Evolutionary conservation across 2,113 vertebrate species (phyloP).

Genomic region (Athene noctua): DNA sequence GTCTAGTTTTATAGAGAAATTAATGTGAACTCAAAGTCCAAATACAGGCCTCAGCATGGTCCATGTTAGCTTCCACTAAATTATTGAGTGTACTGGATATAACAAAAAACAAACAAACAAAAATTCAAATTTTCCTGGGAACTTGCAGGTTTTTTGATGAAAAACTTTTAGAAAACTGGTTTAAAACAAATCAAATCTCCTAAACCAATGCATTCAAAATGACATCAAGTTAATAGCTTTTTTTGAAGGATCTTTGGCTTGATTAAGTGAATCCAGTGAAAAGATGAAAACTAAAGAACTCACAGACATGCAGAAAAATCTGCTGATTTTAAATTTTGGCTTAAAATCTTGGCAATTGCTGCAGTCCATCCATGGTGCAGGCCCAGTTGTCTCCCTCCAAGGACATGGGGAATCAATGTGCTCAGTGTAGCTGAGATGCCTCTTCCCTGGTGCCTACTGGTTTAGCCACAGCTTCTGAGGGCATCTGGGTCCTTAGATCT

Average conservation of each 20-base stretch:
- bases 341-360: background rate
- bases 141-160: background rate
- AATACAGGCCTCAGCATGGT: background rate
- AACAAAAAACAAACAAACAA: too few species aligned
- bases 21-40: background rate
- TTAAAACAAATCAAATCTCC: background rate
- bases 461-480: background rate
- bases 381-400: background rate
- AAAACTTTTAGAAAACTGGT: background rate
- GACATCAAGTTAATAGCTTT: background rate
- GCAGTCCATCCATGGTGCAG: background rate
- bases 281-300: background rate
- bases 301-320: rapidly evolving
- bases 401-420: background rate
- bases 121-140: too few species aligned
- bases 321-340: background rate
- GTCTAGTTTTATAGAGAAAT: background rate
- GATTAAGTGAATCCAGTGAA: background rate
- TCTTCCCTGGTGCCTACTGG: background rate
- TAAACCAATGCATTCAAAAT: background rate
- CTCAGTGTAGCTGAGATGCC: background rate
- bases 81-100: background rate
- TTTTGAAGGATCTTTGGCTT: background rate
- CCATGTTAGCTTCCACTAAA: background rate
- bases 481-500: background rate